Percentiles rank a stretch among this genome's conserved stretches.
These are phyloP conservation scores for Drosophila pseudoobscura DNA, from an alignment of 1,140 invertebrate genomes.

Conservation along the genomic window DNA sequence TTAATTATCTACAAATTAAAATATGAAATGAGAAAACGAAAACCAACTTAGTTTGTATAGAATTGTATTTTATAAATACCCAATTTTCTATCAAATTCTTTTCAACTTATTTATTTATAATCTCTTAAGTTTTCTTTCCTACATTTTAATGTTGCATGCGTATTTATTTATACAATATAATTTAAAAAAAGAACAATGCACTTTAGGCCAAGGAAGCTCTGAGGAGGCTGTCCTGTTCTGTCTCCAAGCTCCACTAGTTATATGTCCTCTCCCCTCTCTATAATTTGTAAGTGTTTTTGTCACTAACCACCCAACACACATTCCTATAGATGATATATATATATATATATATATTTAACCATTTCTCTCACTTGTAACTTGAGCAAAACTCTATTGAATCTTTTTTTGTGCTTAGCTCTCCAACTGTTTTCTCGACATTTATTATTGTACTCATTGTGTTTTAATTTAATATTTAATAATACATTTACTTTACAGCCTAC, in stretches of 20 bases:
- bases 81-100: slow-evolving; percentile 24
- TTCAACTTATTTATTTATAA: slow-evolving; percentile 10
- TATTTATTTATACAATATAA: slow-evolving; percentile 41
- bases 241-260: neutral
- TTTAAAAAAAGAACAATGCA: slow-evolving; percentile 1
- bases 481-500: slow-evolving; percentile 61
- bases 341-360: slow-evolving; percentile 7
- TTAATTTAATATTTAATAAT: slow-evolving; percentile 59
- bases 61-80: slow-evolving; percentile 53
- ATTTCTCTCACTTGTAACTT: slow-evolving; percentile 39
- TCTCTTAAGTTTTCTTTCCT: slow-evolving; percentile 41
- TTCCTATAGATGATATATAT: slow-evolving; percentile 13
- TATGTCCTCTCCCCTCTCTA: slow-evolving; percentile 1
- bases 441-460: slow-evolving; percentile 49
- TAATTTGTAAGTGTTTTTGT: slow-evolving; percentile 43
- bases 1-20: slow-evolving; percentile 45
- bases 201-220: slow-evolving; percentile 1
- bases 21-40: slow-evolving; percentile 42
- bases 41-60: slow-evolving; percentile 65
- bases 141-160: slow-evolving; percentile 61
- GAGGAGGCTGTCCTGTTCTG: slow-evolving; percentile 3
- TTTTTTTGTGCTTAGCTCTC: slow-evolving; percentile 41
- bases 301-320: slow-evolving; percentile 41
- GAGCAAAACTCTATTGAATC: slow-evolving; percentile 18
- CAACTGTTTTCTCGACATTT: slow-evolving; percentile 34